phyloP scores from a whole-genome alignment of 2,888 invertebrate species.

The Arge pagana region DNA sequence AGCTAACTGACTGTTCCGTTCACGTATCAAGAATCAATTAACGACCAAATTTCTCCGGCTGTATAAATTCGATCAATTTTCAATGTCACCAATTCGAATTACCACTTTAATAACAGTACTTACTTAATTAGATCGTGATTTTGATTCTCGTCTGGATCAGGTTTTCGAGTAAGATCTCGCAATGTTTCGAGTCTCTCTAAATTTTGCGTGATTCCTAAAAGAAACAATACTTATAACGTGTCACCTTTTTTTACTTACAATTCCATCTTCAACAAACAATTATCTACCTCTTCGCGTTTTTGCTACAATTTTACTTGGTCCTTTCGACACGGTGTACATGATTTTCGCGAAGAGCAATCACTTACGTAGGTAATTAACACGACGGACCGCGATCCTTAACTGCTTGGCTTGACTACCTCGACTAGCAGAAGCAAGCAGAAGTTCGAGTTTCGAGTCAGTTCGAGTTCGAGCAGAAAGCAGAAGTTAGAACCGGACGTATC shows the following conservation, averaged over 20 bases:
- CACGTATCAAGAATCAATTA: background rate
- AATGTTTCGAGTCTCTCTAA: slow-evolving; percentile 78
- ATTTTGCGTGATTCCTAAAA: slow-evolving; percentile 81
- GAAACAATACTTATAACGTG: slow-evolving; percentile 2
- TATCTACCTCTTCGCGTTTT: slow-evolving; percentile 79
- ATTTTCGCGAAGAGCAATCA: slow-evolving; percentile 43
- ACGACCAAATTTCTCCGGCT: too few relatives aligned
- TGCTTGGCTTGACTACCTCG: too few relatives aligned
- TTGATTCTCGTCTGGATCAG: slow-evolving; percentile 69
- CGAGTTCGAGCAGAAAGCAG: too few relatives aligned
- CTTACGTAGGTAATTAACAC: too few relatives aligned
- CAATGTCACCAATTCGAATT: slow-evolving; percentile 8
- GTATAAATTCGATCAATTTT: slow-evolving; percentile 20
- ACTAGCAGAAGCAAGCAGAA: too few relatives aligned
- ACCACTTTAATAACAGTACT: slow-evolving; percentile 37
- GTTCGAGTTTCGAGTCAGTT: too few relatives aligned
- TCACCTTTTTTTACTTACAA: slow-evolving; percentile 25
- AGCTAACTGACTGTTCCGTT: slow-evolving; percentile 5
- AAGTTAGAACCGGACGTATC: too few relatives aligned
- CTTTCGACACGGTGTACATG: slow-evolving; percentile 88
- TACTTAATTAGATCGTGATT: slow-evolving; percentile 72
- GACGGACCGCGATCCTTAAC: too few relatives aligned
- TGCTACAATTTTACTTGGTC: slow-evolving; percentile 86
- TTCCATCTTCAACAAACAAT: slow-evolving; percentile 24
- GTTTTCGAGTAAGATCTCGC: slow-evolving; percentile 72